phyloP scores from a whole-genome alignment of 2,797 vertebrate species.

The Falco cherrug region DNA sequence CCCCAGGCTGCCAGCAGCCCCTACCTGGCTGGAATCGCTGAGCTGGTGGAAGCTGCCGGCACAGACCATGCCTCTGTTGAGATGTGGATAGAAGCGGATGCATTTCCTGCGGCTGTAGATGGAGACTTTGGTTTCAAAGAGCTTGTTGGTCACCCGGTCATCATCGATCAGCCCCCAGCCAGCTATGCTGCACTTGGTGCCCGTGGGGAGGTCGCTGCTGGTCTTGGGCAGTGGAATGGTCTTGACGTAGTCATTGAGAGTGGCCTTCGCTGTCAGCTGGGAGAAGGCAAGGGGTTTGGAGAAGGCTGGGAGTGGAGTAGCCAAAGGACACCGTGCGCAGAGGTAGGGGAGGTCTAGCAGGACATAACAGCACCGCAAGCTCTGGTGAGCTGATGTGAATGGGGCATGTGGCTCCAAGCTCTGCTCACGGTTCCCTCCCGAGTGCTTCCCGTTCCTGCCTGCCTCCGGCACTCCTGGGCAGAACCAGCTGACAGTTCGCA shows the following conservation, averaged over 20 bases:
- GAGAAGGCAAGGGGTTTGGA: not conserved
- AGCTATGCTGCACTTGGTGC: not conserved
- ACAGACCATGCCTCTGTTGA: slow-evolving; percentile 46
- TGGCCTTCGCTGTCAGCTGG: not conserved
- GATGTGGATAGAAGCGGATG: not conserved
- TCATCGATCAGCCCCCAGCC: slow-evolving; percentile 39
- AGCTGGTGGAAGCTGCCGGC: slow-evolving; percentile 40
- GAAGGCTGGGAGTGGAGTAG: not conserved
- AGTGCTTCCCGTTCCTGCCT: not conserved
- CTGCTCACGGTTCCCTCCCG: not conserved
- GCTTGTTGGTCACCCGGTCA: not conserved
- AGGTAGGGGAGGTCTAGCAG: not conserved
- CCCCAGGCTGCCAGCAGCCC: not conserved
- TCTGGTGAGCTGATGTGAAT: not conserved
- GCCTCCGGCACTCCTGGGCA: not conserved
- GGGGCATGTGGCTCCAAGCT: not conserved
- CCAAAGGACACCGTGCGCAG: fast-evolving
- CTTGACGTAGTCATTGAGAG: slow-evolving; percentile 28
- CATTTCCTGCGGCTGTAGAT: slow-evolving; percentile 62
- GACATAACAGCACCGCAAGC: not conserved
- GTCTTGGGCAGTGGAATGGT: slow-evolving; percentile 18
- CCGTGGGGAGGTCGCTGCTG: not conserved
- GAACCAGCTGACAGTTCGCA: not conserved
- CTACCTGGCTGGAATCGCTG: slow-evolving; percentile 59
- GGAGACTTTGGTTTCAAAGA: slow-evolving; percentile 61